Percentiles rank a stretch among this genome's conserved stretches.
Conservation (phyloP, 2,113 vertebrate species). For the Otocyon megalotis region DNA sequence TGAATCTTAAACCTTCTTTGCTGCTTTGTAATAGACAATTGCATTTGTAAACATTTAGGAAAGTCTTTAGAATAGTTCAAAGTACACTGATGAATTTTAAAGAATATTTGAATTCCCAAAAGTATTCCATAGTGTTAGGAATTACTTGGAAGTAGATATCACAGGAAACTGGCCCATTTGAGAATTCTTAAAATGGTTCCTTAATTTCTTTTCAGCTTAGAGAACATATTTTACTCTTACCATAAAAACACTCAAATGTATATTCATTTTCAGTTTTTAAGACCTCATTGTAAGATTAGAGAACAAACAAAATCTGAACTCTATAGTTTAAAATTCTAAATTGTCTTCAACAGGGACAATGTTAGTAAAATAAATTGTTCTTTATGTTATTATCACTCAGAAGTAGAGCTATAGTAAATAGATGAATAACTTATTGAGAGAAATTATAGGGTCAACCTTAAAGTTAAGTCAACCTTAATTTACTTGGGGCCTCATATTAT, state of each 20-base stretch:
- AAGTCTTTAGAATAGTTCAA: slow-evolving; percentile 9
- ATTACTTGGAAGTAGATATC: slow-evolving; percentile 27
- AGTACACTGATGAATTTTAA: not conserved
- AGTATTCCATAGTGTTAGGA: not conserved
- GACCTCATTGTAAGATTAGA: not conserved
- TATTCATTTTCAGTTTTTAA: not conserved
- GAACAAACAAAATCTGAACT: slow-evolving; percentile 30
- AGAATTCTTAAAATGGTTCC: not conserved
- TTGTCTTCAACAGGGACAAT: not conserved
- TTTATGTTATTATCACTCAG: not conserved
- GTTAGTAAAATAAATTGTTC: not conserved
- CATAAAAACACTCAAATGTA: not conserved
- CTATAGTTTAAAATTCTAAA: not conserved
- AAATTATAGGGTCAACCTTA: not conserved
- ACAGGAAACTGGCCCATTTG: not conserved
- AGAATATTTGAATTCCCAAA: not conserved
- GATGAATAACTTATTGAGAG: not conserved
- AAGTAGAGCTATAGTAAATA: not conserved
- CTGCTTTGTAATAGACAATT: not conserved
- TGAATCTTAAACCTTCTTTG: not conserved
- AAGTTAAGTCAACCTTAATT: not conserved
- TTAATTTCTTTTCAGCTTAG: slow-evolving; percentile 11
- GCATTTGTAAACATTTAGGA: slow-evolving; percentile 16
- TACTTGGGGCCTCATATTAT: not conserved
- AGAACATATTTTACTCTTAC: slow-evolving; percentile 15